Evolutionary conservation across 2,113 vertebrate species (phyloP), one percentile per base, ranked within the genome.

Genomic region (Anguilla japonica): DNA sequence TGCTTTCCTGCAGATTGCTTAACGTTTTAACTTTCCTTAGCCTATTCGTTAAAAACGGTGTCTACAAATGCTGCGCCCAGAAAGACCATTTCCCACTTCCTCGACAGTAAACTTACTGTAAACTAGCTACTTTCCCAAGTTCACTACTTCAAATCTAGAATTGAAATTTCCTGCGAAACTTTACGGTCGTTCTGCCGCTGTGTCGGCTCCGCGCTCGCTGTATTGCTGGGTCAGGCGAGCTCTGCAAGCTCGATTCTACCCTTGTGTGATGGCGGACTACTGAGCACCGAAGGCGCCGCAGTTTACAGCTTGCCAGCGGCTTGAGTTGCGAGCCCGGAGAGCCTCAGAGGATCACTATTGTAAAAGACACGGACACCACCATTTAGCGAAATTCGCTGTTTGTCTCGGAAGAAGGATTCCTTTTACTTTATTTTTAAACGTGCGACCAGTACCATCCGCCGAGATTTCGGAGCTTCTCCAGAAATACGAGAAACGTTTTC

Each of bases 181-280:
- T 90, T 41, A 89, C 82, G 16, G 89, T 94, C 85, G 93, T 34
- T 91, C 94, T 88, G 91, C 91, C 85, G 26, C 6, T 60, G 90
- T 88, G 89, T 91, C 88, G 84, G 40, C 39, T 87, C 90, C 88
- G 89, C 93, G 92, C 93, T 93, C 91, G 91, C 93, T 93, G 89
- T 92, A 93, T 93, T 90, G 91, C 82, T 90, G 91, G 81, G 41
- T 83, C 89, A 41, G 92, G 91, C 93, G 92, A 93, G 93, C 89
- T 91, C 94, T 92, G 93, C 91, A 95, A 93, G 94, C 95, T 85
- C 84, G 93, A 94, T 93, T 94, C 93, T 93, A 92, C 90, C 92
- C 93, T 93, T 92, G 93, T 93, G 92, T 93, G 89, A 95, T 95
- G 95, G 95, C 94, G 94, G 94, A 94, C 91, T 92, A 94, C 91